Percentiles rank a stretch among this genome's conserved stretches.
These are phyloP conservation scores for Plemyria rubiginata DNA, from an alignment of 2,888 invertebrate species.

Conservation along the genomic window DNA sequence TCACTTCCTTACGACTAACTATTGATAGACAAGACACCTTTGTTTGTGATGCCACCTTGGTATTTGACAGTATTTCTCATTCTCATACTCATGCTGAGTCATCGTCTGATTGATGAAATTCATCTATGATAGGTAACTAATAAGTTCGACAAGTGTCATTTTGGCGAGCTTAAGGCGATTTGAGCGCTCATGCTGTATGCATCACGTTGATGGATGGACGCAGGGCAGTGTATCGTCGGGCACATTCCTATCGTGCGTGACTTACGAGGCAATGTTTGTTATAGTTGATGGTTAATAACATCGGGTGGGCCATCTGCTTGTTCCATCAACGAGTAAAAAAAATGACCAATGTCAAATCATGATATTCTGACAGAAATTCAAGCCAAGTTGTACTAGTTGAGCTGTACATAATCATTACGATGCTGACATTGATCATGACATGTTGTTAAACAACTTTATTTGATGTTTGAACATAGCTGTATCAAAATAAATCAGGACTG, in stretches of 20 bases:
- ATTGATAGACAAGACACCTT: conserved; percentile 27
- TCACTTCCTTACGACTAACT: conserved; percentile 33
- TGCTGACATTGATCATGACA: neutral
- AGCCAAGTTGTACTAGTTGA: neutral
- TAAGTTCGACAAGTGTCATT: neutral
- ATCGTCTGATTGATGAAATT: conserved; percentile 14
- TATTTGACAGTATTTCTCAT: conserved; percentile 24
- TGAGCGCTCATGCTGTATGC: too few species aligned
- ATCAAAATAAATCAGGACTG: too few species aligned
- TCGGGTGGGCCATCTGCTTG: too few species aligned
- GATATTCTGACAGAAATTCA: neutral
- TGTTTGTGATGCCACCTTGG: conserved; percentile 31
- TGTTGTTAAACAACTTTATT: neutral
- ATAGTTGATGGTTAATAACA: too few species aligned
- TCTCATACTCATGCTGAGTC: conserved; percentile 1
- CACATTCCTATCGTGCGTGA: too few species aligned
- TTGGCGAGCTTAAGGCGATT: too few species aligned
- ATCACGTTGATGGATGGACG: too few species aligned
- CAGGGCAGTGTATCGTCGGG: too few species aligned
- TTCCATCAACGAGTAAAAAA: too few species aligned
- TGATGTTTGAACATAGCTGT: neutral
- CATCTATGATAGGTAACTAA: neutral
- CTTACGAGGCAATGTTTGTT: too few species aligned
- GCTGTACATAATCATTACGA: neutral
- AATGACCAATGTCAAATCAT: too few species aligned